phyloP scores from a whole-genome alignment of 2,888 invertebrate genomes.

The Muscina levida region DNA sequence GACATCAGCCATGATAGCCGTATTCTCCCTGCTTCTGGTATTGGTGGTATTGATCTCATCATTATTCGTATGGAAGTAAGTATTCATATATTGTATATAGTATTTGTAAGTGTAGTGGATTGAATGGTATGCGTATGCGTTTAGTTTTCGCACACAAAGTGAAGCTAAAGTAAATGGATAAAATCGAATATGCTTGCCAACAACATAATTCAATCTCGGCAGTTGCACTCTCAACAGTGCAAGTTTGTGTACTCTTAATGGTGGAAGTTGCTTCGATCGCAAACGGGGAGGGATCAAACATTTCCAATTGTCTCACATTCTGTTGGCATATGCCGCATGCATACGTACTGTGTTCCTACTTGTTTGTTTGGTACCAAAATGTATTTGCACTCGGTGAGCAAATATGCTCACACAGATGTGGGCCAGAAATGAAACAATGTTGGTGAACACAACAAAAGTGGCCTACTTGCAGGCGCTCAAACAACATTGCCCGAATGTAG shows the following conservation, averaged over 20 bases:
- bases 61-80: constrained; percentile 94
- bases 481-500: neutral
- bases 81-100: constrained; percentile 74
- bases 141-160: too few relatives aligned
- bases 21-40: constrained; percentile 89
- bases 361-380: neutral
- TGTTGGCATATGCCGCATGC: too few relatives aligned
- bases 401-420: neutral
- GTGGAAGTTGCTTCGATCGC: neutral
- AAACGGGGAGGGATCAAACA: neutral
- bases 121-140: too few relatives aligned
- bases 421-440: neutral
- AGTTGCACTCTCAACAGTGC: too few relatives aligned
- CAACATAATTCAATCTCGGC: neutral
- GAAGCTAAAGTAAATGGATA: too few relatives aligned
- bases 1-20: constrained; percentile 91
- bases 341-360: too few relatives aligned
- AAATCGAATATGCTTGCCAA: neutral
- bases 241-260: neutral
- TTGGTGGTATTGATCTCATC: constrained; percentile 89
- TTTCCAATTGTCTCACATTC: neutral
- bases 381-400: constrained; percentile 1
- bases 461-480: constrained; percentile 27
- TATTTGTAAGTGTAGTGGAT: too few relatives aligned
- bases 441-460: neutral